A percentile compares a stretch with the other conserved stretches of the same genome.
Conservation (phyloP, 2,113 vertebrate genomes). For the Catharus bicknelli region DNA sequence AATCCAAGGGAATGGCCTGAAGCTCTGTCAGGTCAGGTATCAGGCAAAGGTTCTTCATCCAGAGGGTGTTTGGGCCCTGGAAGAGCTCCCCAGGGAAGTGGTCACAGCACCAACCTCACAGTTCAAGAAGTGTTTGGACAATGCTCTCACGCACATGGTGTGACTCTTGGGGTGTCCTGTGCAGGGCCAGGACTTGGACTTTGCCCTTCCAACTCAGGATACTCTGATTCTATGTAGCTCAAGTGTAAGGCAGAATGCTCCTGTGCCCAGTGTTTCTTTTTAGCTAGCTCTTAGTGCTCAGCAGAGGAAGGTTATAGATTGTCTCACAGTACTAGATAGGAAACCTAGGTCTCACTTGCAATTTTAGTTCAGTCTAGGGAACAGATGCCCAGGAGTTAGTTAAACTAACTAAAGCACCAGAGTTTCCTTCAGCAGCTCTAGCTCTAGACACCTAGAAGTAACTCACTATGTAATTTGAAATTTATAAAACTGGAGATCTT, state of each 20-base stretch:
- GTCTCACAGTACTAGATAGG: background rate
- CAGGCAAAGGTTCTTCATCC: background rate
- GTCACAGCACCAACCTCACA: background rate
- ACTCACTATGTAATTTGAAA: background rate
- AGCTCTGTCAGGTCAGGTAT: background rate
- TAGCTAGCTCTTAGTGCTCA: background rate
- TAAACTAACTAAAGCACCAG: background rate
- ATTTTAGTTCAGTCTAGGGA: background rate
- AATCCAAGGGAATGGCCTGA: fast-evolving
- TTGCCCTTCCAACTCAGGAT: background rate
- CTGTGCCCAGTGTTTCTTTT: background rate
- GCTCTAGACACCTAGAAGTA: background rate
- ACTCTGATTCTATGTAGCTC: background rate
- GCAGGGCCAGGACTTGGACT: background rate
- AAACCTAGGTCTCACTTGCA: background rate
- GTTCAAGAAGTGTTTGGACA: background rate
- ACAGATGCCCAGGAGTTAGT: background rate
- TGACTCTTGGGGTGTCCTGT: background rate
- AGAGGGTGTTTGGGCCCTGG: background rate
- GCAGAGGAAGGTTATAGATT: background rate
- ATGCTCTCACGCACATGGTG: fast-evolving
- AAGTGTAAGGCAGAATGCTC: background rate
- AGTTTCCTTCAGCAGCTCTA: background rate
- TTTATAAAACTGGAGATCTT: background rate
- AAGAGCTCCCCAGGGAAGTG: background rate